Evolutionary conservation across 2,113 vertebrate genomes (phyloP).

Genomic region (Falco punctatus): DNA sequence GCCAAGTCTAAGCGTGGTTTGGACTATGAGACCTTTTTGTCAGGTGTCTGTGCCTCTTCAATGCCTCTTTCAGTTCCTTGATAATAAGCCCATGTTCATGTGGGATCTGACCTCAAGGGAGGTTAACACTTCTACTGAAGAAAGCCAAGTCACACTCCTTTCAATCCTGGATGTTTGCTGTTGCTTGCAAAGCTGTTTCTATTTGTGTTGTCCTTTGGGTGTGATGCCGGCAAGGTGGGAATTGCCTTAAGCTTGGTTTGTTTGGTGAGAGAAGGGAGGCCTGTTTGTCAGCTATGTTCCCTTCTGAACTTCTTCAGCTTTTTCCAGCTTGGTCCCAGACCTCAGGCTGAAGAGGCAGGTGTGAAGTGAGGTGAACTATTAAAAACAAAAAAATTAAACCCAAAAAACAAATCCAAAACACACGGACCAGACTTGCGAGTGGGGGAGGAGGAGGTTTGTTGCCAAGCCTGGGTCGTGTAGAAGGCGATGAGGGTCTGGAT

Average conservation of each 20-base stretch:
- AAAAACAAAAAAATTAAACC: background rate
- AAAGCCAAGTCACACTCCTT: slow-evolving; percentile 48
- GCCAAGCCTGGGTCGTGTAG: background rate
- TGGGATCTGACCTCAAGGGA: slow-evolving; percentile 42
- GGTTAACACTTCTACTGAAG: slow-evolving; percentile 8
- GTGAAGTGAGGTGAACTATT: slow-evolving; percentile 37
- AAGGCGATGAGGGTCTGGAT: background rate
- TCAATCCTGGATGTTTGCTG: slow-evolving; percentile 21
- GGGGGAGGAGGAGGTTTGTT: background rate
- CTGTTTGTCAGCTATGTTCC: slow-evolving; percentile 28
- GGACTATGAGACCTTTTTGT: slow-evolving; percentile 27
- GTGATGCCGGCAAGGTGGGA: slow-evolving; percentile 27
- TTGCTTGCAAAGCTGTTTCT: slow-evolving; percentile 38
- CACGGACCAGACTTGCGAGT: background rate
- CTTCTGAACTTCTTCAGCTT: background rate
- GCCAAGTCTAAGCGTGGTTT: background rate
- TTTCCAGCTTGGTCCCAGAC: background rate
- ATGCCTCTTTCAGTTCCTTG: slow-evolving; percentile 57
- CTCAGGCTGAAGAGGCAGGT: background rate
- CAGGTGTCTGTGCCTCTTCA: slow-evolving; percentile 32
- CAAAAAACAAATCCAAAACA: background rate
- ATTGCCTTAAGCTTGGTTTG: slow-evolving; percentile 22
- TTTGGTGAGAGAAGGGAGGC: slow-evolving; percentile 37
- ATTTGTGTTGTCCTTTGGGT: slow-evolving; percentile 52
- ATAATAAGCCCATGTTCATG: slow-evolving; percentile 55